Base-by-base conservation (phyloP, 2,113 vertebrate genomes). In the Riparia riparia region DNA sequence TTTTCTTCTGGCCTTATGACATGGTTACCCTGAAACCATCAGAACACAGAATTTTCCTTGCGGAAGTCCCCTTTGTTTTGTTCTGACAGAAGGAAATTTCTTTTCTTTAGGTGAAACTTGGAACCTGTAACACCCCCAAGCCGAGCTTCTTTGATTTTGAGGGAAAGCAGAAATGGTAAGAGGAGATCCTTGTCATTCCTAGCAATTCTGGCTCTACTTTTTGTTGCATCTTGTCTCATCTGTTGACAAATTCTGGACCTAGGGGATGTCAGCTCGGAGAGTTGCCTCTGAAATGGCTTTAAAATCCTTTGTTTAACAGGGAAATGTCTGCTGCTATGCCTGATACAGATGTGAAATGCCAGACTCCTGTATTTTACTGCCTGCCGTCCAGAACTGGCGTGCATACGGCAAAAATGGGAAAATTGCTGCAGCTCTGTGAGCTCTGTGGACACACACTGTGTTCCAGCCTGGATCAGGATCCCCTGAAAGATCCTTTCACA, bases 111-210 rank as follows among this genome's bases (percentile, higher is more conserved):
- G 99, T 98, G 73, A 99, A 99, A 98, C 98, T 98, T 95, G 99
- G 99, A 95, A 98, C 98, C 92, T 99, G 99, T 95, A 99, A 99
- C 91, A 98, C 98, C 90, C 92, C 98, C 80, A 99, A 99, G 95
- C 99, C 99, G 85, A 97, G 98, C 53, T 99, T 99, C 97, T 99
- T 99, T 94, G 99, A 99, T 96, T 99, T 99, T 97, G 99, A 99
- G 98, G 99, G 99, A 87, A 99, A 99, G 86, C 99, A 99, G 93
- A 99, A 99, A 98, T 99, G 99, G 99, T 99, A 98, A 98, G 99
- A 92, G 49, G 56, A 96, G 94, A 94, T 95, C 71, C n/a, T 95
- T 93, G 26, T 58, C 74, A 84, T 94, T 83, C 50, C n/a, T 79
- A 63, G n/a, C 79, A 42, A 47, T 82, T 85, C 49, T 76, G n/a